Percentiles rank a stretch among this genome's conserved stretches.
Conservation (phyloP, 2,888 invertebrate species). For the Plebejus argus region DNA sequence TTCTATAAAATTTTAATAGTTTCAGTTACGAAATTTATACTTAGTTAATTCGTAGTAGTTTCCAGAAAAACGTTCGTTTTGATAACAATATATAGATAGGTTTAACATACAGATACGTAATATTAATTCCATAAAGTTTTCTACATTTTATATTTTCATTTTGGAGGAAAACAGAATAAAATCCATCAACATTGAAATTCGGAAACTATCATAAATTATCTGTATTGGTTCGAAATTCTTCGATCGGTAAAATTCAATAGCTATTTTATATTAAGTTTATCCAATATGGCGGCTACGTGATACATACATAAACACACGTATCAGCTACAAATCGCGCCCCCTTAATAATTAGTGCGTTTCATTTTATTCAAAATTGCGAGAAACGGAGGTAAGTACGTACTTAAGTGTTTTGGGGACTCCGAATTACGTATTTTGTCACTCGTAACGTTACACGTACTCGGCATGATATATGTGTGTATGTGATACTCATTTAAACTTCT, state of each 20-base stretch:
- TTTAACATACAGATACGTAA: not conserved
- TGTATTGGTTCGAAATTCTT: not conserved
- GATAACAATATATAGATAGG: not conserved
- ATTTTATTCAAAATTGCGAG: conserved; percentile 15
- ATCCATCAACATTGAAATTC: not conserved
- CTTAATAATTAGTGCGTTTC: conserved; percentile 8
- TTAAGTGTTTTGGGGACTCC: conserved; percentile 1
- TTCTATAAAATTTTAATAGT: not conserved
- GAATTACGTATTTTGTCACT: conserved; percentile 14
- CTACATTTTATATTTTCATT: not conserved
- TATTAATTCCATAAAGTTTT: not conserved
- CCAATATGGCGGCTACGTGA: not conserved
- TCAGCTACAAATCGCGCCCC: not conserved
- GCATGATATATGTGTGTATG: conserved; percentile 20
- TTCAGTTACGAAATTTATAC: not conserved
- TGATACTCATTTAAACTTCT: conserved; percentile 15
- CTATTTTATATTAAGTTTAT: not conserved
- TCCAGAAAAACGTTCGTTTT: not conserved
- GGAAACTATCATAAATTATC: not conserved
- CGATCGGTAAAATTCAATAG: not conserved
- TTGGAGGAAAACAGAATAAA: not conserved
- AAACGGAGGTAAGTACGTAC: conserved; percentile 7
- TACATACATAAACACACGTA: not conserved
- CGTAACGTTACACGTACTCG: conserved; percentile 3
- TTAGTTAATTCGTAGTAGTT: not conserved